Conservation (phyloP, 2,888 invertebrate species). For the Keiferia lycopersicella region DNA sequence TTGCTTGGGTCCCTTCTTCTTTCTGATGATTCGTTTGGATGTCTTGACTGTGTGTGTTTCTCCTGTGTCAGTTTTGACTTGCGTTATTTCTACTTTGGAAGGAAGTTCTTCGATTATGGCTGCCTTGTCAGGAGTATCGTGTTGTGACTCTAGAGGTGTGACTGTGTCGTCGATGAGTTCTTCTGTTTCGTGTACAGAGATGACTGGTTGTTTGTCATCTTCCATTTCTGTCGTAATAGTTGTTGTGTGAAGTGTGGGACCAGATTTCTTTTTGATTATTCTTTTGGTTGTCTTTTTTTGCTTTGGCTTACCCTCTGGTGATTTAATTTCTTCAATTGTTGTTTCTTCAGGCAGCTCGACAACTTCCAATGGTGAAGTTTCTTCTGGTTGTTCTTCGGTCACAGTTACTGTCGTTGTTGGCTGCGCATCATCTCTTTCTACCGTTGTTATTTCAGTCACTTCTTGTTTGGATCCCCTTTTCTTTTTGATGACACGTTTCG, state of each 20-base stretch:
- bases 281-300: slow-evolving; percentile 42
- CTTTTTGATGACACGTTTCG: slow-evolving; percentile 37
- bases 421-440: slow-evolving; percentile 55
- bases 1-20: slow-evolving; percentile 49
- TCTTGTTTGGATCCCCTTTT: slow-evolving; percentile 55
- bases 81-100: slow-evolving; percentile 33
- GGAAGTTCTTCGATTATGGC: slow-evolving; percentile 36
- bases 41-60: slow-evolving; percentile 7
- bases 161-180: slow-evolving; percentile 44
- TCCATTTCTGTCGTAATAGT: slow-evolving; percentile 32
- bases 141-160: slow-evolving; percentile 34
- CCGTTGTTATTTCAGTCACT: slow-evolving; percentile 66
- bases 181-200: slow-evolving; percentile 54
- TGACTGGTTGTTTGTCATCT: slow-evolving; percentile 47
- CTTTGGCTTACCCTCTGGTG: slow-evolving; percentile 38
- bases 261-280: slow-evolving; percentile 58
- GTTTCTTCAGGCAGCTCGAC: slow-evolving; percentile 43
- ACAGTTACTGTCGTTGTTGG: slow-evolving; percentile 43
- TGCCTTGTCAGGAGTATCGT: slow-evolving; percentile 48
- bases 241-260: slow-evolving; percentile 31
- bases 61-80: slow-evolving; percentile 33
- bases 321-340: slow-evolving; percentile 33
- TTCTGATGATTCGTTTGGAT: slow-evolving; percentile 36
- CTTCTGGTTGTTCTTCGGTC: slow-evolving; percentile 40
- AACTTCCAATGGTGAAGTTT: slow-evolving; percentile 39